These are phyloP conservation scores for Callipepla squamata DNA, from an alignment of 2,113 vertebrate species.

Conservation along the genomic window DNA sequence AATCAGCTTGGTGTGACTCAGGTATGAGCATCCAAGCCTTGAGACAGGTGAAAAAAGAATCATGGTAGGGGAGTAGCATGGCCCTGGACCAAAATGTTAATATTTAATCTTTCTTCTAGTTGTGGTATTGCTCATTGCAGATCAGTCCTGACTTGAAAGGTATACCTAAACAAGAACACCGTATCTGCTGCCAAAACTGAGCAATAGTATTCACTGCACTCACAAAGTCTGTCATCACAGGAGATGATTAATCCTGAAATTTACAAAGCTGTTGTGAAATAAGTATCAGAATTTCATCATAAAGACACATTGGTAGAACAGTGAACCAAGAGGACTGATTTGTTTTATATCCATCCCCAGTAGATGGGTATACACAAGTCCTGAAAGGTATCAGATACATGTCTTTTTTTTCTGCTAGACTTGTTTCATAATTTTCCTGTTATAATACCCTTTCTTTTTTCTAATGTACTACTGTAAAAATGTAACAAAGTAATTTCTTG, in stretches of 20 bases:
- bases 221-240: neutral
- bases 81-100: neutral
- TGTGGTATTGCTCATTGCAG: neutral
- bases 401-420: neutral
- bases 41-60: neutral
- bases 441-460: neutral
- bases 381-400: neutral
- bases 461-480: neutral
- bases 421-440: neutral
- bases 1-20: neutral
- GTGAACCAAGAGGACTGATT: neutral
- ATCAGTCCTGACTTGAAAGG: slow-evolving; percentile 27
- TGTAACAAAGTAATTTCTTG: neutral
- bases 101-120: neutral
- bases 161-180: neutral
- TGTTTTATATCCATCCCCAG: neutral
- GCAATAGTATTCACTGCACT: neutral
- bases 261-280: slow-evolving; percentile 16
- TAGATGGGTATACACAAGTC: neutral
- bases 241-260: neutral
- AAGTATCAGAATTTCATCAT: neutral
- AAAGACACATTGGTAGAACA: neutral
- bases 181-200: neutral
- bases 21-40: neutral
- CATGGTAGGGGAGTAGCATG: neutral